Conservation (phyloP, 2,797 vertebrate species). For the Propithecus deckenii region DNA sequence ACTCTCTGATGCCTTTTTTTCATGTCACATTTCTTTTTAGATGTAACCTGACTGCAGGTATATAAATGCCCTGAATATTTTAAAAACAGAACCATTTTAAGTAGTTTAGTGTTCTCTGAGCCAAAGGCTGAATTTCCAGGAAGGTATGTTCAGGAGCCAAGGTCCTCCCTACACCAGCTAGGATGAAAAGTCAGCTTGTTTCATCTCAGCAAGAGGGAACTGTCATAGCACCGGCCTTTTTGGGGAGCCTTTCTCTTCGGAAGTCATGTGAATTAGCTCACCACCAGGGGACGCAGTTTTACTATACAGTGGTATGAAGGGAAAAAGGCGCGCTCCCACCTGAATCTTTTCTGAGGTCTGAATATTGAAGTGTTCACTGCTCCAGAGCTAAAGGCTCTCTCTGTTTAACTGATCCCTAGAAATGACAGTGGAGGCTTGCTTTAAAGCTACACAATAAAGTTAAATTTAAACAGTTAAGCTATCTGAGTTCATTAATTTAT, state of each 20-base stretch:
- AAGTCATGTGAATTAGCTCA: neutral
- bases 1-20: neutral
- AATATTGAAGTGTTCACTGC: neutral
- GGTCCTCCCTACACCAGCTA: neutral
- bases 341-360: neutral
- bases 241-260: neutral
- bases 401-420: neutral
- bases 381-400: neutral
- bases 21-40: neutral
- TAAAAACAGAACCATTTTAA: neutral
- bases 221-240: neutral
- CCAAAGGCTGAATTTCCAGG: neutral
- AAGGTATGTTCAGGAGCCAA: neutral
- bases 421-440: neutral
- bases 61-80: neutral
- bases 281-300: constrained; percentile 66
- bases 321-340: neutral
- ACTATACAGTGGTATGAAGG: neutral
- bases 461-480: neutral
- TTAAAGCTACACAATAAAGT: neutral
- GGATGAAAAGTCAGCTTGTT: neutral
- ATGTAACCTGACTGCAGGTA: neutral
- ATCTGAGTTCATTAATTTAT: neutral
- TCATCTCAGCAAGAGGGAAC: neutral
- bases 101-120: neutral